Conservation (phyloP, 2,888 invertebrate species). For the Cerastis leucographa region DNA sequence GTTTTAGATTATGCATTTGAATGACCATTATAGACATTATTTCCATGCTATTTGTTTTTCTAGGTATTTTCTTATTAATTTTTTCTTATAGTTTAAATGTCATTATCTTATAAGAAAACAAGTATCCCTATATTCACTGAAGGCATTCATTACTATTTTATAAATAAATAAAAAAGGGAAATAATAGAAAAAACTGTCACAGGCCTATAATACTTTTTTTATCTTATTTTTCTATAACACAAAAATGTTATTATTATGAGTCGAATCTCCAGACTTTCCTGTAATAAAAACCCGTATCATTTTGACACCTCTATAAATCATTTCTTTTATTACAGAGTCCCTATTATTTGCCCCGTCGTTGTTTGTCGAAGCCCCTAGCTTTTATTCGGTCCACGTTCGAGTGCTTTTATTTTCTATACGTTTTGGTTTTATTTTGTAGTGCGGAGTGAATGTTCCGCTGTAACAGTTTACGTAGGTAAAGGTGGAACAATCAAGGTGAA, state of each 20-base stretch:
- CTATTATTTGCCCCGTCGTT: slow-evolving; percentile 78
- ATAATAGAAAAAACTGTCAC: neutral
- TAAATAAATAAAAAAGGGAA: slow-evolving; percentile 3
- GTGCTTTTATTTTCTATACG: slow-evolving; percentile 69
- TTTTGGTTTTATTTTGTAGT: slow-evolving; percentile 54
- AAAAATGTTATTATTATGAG: slow-evolving; percentile 18
- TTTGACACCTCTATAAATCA: slow-evolving; percentile 86
- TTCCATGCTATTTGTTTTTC: slow-evolving; percentile 28
- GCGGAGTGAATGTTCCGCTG: slow-evolving; percentile 52
- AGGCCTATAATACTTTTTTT: neutral
- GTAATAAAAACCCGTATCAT: slow-evolving; percentile 73
- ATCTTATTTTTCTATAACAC: slow-evolving; percentile 8
- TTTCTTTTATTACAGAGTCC: slow-evolving; percentile 81
- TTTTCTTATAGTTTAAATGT: neutral
- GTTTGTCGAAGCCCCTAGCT: slow-evolving; percentile 79
- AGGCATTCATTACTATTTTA: neutral
- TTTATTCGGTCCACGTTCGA: slow-evolving; percentile 71
- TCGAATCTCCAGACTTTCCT: slow-evolving; percentile 26
- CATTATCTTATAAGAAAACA: neutral
- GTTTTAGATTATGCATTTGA: slow-evolving; percentile 39
- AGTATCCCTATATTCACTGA: neutral
- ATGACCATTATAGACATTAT: slow-evolving; percentile 7
- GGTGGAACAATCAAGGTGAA: slow-evolving; percentile 56
- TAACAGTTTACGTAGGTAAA: slow-evolving; percentile 40
- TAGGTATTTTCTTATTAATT: slow-evolving; percentile 2